Percentiles rank a stretch among this genome's conserved stretches.
These are phyloP conservation scores for Griposia aprilina DNA, from an alignment of 2,888 invertebrate species.

Conservation along the genomic window DNA sequence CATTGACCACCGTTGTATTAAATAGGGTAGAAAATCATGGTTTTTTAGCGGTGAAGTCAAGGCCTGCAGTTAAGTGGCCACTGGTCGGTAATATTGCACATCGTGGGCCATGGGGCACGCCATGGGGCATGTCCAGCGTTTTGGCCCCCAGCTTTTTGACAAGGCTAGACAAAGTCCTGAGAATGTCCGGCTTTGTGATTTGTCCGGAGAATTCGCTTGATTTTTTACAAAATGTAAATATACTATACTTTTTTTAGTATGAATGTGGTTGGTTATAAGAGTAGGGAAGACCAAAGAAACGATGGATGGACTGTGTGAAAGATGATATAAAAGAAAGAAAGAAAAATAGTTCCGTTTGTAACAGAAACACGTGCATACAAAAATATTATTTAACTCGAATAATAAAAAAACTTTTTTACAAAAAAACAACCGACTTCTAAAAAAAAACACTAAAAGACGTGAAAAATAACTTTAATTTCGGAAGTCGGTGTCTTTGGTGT, in stretches of 20 bases:
- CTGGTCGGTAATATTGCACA: conserved; percentile 65
- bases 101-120: conserved; percentile 39
- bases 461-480: no score
- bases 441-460: no score
- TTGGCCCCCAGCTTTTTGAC: no score
- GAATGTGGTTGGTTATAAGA: not conserved
- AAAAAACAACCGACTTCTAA: no score
- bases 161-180: not conserved
- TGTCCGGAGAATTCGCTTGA: not conserved
- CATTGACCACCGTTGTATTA: conserved; percentile 61
- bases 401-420: no score
- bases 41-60: conserved; percentile 69
- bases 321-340: not conserved
- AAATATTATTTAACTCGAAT: not conserved
- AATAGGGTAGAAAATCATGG: conserved; percentile 69
- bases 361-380: not conserved
- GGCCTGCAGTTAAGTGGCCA: conserved; percentile 61
- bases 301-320: not conserved
- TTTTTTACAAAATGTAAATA: not conserved
- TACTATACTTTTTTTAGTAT: not conserved
- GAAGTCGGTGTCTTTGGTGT: no score
- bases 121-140: no score
- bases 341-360: not conserved
- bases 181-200: no score
- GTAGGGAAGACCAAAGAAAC: not conserved